Conservation (phyloP, 2,797 vertebrate species). For the Epinephelus coioides region DNA sequence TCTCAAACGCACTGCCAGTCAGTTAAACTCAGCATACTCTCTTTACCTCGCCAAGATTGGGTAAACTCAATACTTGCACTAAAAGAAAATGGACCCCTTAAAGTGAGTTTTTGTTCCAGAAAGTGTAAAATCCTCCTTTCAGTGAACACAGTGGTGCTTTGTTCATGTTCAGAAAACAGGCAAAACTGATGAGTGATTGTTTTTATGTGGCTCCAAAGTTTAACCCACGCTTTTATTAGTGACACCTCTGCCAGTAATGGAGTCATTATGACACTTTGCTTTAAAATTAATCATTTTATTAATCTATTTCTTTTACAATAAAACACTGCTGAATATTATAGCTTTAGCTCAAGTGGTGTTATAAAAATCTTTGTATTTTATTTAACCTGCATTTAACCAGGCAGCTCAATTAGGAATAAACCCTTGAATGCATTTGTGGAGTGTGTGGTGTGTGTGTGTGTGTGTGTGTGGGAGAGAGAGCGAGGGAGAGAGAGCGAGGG, state of each 20-base stretch:
- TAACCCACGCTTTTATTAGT: slow-evolving; percentile 8
- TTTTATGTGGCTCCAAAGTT: slow-evolving; percentile 43
- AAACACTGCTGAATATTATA: slow-evolving; percentile 45
- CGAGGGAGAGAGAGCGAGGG: slow-evolving; percentile 21
- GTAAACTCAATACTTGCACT: background rate
- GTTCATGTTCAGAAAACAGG: slow-evolving; percentile 26
- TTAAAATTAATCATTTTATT: slow-evolving; percentile 47
- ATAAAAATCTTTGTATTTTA: slow-evolving; percentile 51
- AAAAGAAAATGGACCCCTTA: slow-evolving; percentile 1
- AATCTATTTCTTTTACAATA: slow-evolving; percentile 30
- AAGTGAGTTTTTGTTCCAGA: slow-evolving; percentile 13
- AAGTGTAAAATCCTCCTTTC: slow-evolving; percentile 31
- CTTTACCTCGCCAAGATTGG: background rate
- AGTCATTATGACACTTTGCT: slow-evolving; percentile 35
- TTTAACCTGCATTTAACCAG: slow-evolving; percentile 71
- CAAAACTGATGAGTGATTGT: slow-evolving; percentile 4
- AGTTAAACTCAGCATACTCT: background rate
- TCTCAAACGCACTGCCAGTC: background rate
- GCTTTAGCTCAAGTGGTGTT: slow-evolving; percentile 41
- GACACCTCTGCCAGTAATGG: slow-evolving; percentile 27
- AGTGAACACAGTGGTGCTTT: slow-evolving; percentile 44
- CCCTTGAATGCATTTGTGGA: slow-evolving; percentile 16
- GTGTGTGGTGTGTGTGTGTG: background rate
- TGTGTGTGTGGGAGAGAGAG: slow-evolving; percentile 11
- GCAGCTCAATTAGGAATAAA: slow-evolving; percentile 68